A percentile compares a stretch with the other conserved stretches of the same genome.
Conservation (phyloP, 1,140 invertebrate species). For the Grapholita molesta region DNA sequence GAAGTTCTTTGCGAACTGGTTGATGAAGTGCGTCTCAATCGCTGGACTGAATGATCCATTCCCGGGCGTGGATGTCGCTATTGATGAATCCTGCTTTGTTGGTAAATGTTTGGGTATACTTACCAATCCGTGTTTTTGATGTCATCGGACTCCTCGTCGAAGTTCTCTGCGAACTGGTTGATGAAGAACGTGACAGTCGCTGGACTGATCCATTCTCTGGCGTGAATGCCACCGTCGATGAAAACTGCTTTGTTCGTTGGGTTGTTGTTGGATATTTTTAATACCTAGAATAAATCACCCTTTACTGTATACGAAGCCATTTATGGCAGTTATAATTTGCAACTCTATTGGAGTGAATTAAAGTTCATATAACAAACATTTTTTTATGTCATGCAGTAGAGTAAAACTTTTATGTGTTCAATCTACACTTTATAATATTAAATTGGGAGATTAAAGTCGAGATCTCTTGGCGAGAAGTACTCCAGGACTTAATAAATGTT, state of each 20-base stretch:
- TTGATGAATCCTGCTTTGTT: conserved; percentile 84
- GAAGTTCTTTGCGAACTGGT: conserved; percentile 87
- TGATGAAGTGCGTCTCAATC: conserved; percentile 89
- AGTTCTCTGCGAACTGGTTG: conserved; percentile 87
- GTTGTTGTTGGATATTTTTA: conserved; percentile 83
- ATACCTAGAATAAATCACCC: conserved; percentile 58
- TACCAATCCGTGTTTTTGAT: conserved; percentile 89
- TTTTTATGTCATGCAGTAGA: too few species aligned
- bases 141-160: conserved; percentile 82
- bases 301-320: too few species aligned
- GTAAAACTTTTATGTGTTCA: too few species aligned
- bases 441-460: too few species aligned
- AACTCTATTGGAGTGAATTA: too few species aligned
- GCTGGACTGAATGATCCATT: conserved; percentile 96
- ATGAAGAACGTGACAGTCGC: conserved; percentile 91
- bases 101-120: too few species aligned
- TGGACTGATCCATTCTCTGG: conserved; percentile 94
- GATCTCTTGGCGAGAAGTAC: too few species aligned
- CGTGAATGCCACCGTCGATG: conserved; percentile 90
- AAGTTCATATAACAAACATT: too few species aligned
- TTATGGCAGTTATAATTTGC: too few species aligned
- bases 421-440: too few species aligned
- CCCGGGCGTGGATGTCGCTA: conserved; percentile 92
- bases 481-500: too few species aligned
- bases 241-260: conserved; percentile 81